Evolutionary conservation across 2,113 vertebrate genomes (phyloP), one percentile per base, ranked within the genome.

Genomic region (Herpetotheres cachinnans): DNA sequence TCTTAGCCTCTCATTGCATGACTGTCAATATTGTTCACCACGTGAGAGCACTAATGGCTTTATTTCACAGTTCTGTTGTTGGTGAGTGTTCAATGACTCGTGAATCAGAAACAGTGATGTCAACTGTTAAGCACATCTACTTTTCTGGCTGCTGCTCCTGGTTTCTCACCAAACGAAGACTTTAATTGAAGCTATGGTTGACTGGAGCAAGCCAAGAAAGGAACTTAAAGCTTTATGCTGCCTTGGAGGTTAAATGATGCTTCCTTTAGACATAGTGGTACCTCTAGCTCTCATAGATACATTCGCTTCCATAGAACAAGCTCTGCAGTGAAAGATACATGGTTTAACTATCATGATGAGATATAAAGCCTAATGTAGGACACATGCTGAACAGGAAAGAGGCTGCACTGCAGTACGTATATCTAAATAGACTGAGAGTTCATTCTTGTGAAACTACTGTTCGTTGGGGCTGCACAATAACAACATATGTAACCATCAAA

Each of bases 401-500:
- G 55, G 72, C 54, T 92, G 67, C 18, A 36, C 16, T 55, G 17
- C 22, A 50, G 21, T 2, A 8, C 36, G 16, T 74, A 44, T n/a
- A 54, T 93, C 92, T 95, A 84, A 93, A 92, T 63, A 91, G 70
- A 69, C 62, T 54, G 27, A 92, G 65, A 84, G 47, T 50, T 93
- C 67, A 71, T 90, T 89, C 73, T 59, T 12, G 1, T 95, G 88
- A 93, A 93, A 72, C 25, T 95, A 42, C 73, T 94, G 50, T 71
- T 95, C 9, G 1, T 56, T 92, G 94, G 47, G 71, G n/a, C 69
- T 86, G 59, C 82, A 86, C 0, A 5, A 81, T 93, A 92, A 71
- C 80, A 89, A 56, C 96, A 95, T 92, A 97, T 95, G 90, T 66
- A 95, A 70, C 82, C 72, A 95, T 83, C 89, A 92, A 86, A 93